phyloP scores from a whole-genome alignment of 2,113 vertebrate genomes.

The Nyctereutes procyonoides region DNA sequence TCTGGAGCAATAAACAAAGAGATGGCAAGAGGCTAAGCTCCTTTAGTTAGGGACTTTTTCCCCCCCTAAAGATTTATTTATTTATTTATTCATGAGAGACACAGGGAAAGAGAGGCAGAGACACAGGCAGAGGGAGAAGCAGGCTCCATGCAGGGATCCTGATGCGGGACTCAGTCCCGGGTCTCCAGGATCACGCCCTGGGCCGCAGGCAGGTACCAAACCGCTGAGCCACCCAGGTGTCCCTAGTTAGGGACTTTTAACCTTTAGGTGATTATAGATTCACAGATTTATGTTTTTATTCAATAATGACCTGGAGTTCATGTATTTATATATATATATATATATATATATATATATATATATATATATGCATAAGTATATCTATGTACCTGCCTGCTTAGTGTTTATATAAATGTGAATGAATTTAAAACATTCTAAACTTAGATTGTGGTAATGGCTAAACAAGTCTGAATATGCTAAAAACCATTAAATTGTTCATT shows the following conservation, averaged over 20 bases:
- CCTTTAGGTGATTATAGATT: not conserved
- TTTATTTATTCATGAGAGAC: no score
- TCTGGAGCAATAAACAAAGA: not conserved
- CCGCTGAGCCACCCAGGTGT: no score
- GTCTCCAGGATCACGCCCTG: no score
- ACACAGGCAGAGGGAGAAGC: no score
- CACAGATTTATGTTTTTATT: not conserved
- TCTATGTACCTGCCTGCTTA: not conserved
- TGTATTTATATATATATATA: not conserved
- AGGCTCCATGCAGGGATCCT: no score
- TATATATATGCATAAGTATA: not conserved
- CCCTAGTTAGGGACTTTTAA: not conserved
- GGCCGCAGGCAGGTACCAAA: no score
- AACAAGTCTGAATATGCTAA: not conserved
- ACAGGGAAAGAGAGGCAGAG: no score
- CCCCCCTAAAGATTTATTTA: no score
- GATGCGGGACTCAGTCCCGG: no score
- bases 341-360: not conserved
- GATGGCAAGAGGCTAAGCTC: not conserved
- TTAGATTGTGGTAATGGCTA: not conserved
- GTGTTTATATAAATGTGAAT: conserved; percentile 23
- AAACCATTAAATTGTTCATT: not conserved
- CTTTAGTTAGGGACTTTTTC: not conserved
- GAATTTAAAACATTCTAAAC: conserved; percentile 1
- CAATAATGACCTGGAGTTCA: not conserved